Conservation (phyloP, 2,797 vertebrate genomes). For the Dallia pectoralis region DNA sequence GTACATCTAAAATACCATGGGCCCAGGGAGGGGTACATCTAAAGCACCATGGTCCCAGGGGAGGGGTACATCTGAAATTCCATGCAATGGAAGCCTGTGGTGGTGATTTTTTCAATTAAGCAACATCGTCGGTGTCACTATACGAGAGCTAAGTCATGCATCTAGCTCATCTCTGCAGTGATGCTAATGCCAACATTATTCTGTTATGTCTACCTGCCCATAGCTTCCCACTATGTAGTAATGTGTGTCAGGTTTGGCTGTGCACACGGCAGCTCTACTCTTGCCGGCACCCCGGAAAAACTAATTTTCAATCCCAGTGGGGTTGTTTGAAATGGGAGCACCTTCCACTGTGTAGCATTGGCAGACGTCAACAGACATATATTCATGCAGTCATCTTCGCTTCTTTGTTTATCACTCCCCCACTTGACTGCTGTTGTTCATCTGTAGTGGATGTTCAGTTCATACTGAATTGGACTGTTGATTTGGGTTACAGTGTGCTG, state of each 20-base stretch:
- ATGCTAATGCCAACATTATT: no score
- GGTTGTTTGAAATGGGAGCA: constrained; percentile 55
- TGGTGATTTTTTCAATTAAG: no score
- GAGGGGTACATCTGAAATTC: no score
- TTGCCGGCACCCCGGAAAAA: constrained; percentile 64
- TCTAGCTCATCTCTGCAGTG: no score
- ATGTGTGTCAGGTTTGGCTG: constrained; percentile 60
- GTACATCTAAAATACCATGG: no score
- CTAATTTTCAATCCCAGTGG: constrained; percentile 49
- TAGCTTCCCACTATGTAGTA: constrained; percentile 46
- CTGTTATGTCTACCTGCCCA: no score
- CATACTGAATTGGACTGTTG: constrained; percentile 24
- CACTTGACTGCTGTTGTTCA: constrained; percentile 25
- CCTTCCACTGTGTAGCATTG: neutral
- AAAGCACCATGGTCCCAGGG: no score
- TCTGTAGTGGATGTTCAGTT: constrained; percentile 38
- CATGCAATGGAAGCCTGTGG: no score
- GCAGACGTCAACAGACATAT: neutral
- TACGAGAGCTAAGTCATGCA: no score
- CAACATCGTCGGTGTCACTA: no score
- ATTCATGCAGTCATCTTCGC: constrained; percentile 7
- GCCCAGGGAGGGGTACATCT: no score
- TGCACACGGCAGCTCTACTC: constrained; percentile 62
- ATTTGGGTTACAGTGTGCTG: constrained; percentile 24
- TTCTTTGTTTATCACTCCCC: constrained; percentile 27